Evolutionary conservation across 2,888 invertebrate species (phyloP).

Genomic region (Dastarcus helophoroides): DNA sequence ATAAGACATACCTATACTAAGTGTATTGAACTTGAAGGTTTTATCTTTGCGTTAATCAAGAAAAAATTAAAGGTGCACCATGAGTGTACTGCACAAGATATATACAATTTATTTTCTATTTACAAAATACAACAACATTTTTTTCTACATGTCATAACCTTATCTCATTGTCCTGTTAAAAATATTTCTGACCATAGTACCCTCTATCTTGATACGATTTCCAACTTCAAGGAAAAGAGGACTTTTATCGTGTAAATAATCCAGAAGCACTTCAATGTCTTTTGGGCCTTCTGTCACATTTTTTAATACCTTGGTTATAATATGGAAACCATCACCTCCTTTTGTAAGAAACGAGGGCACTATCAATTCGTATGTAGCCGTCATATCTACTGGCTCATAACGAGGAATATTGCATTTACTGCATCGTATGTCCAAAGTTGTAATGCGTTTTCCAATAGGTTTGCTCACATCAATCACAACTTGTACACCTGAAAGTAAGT

Average conservation of each 20-base stretch:
- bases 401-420: constrained; percentile 50
- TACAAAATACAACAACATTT: too few species aligned
- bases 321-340: constrained; percentile 59
- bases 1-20: too few species aligned
- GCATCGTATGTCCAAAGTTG: constrained; percentile 47
- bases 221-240: constrained; percentile 43
- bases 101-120: too few species aligned
- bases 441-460: constrained; percentile 48
- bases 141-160: too few species aligned
- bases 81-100: too few species aligned
- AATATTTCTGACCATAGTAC: too few species aligned
- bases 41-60: too few species aligned
- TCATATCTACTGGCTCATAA: constrained; percentile 46
- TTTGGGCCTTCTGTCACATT: constrained; percentile 39
- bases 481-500: constrained; percentile 42
- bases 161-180: too few species aligned
- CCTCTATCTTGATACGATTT: constrained; percentile 38
- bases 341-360: constrained; percentile 48
- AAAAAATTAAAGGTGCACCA: too few species aligned
- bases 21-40: too few species aligned
- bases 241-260: constrained; percentile 41
- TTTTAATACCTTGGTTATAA: constrained; percentile 40
- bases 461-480: constrained; percentile 49
- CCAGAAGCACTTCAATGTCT: constrained; percentile 45
- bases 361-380: constrained; percentile 50